Base-by-base conservation (phyloP, 2,113 vertebrate genomes). In the Coptodon bakossiorum region DNA sequence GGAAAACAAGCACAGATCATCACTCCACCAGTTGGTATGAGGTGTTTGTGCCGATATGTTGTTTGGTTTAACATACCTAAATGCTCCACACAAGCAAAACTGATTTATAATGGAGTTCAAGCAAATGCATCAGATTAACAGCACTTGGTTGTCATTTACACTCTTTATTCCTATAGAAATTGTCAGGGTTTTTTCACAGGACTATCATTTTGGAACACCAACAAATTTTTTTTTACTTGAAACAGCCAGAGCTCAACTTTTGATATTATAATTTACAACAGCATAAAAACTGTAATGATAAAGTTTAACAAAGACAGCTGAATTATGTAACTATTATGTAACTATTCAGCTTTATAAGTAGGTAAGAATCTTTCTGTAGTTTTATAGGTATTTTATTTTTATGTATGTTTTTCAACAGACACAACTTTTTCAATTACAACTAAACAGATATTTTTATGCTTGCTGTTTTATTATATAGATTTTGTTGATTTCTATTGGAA, bases 401-500 rank as follows among this genome's bases (percentile, higher is more conserved):
- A n/a, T 66, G 17, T 66, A n/a, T 0, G 34, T 38, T 71, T 24
- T 0, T 43, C 24, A n/a, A 14, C n/a, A 24, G 36, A 4, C 6
- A 38, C 17, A 66, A 0, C 19, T 38, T 38, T 66, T 38, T 38
- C 6, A 66, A 2, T 8, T 13, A n/a, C 34, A 38, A 38, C 19
- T 13, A n/a, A 66, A 66, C 10, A 66, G 3, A n/a, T 66, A 38
- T n/a, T 38, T 66, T 66, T 66, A n/a, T 22, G 3, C 2, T 66
- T 13, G 10, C 61, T 66, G 6, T 66, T 22, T 63, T 66, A n/a
- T n/a, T 1, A 66, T 1, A 36, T 3, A 12, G 17, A 13, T 38
- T 38, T 38, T n/a, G 10, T 38, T 66, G 9, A 38, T 0, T 38
- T 66, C 16, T 38, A 38, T 2, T 11, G 2, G 4, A 0, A 0